Conservation (phyloP, 30 jellyfish, hydroid and myxozoan species). For the Rhopilema esculentum region DNA sequence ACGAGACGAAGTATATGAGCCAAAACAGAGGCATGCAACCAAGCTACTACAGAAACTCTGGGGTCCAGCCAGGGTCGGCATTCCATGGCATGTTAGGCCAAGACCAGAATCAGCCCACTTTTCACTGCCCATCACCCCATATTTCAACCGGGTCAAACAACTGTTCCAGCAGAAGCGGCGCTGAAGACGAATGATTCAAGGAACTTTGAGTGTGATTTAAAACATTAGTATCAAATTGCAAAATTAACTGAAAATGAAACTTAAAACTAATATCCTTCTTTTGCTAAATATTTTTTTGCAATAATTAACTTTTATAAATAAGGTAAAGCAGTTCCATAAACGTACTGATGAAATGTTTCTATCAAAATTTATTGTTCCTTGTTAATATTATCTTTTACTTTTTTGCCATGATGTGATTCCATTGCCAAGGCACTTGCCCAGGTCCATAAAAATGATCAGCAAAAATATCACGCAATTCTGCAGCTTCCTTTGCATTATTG, state of each 20-base stretch:
- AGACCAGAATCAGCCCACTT: background rate
- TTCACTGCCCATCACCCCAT: background rate
- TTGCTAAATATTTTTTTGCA: background rate
- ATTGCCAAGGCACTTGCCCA: slow-evolving; percentile 66
- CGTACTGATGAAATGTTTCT: background rate
- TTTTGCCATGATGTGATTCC: slow-evolving; percentile 58
- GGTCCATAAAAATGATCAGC: slow-evolving; percentile 66
- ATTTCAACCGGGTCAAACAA: background rate
- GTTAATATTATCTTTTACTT: background rate
- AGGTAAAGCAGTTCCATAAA: background rate
- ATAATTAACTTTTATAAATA: background rate
- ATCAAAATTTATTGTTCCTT: background rate
- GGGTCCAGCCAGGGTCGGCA: background rate
- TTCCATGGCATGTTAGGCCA: background rate
- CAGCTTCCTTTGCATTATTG: slow-evolving; percentile 43
- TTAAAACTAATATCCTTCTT: background rate
- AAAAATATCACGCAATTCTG: slow-evolving; percentile 37
- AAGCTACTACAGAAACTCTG: slow-evolving; percentile 14
- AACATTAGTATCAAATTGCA: background rate
- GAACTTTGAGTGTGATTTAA: background rate
- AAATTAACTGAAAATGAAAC: background rate
- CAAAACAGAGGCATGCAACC: slow-evolving; percentile 33
- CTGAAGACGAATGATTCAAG: background rate
- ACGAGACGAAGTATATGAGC: slow-evolving; percentile 27
- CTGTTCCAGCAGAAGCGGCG: slow-evolving; percentile 11